These are phyloP conservation scores for Dione juno DNA, from an alignment of 2,888 invertebrate genomes.

Conservation along the genomic window DNA sequence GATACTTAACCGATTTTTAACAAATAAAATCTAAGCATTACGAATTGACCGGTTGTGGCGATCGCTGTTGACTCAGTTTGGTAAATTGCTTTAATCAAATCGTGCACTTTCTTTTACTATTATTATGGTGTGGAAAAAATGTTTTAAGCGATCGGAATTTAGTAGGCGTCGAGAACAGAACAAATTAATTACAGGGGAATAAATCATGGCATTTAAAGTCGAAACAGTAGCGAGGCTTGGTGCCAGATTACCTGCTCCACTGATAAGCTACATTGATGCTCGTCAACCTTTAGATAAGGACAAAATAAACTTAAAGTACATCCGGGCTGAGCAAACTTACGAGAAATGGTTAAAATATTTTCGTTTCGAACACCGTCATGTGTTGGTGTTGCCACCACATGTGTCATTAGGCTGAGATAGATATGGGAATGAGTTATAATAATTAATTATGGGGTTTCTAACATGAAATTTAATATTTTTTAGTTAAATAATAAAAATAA, in stretches of 20 bases:
- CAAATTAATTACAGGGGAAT: slow-evolving; percentile 25
- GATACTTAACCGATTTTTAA: slow-evolving; percentile 84
- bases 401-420: slow-evolving; percentile 39
- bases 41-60: slow-evolving; percentile 74
- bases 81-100: slow-evolving; percentile 63
- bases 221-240: slow-evolving; percentile 64
- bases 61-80: slow-evolving; percentile 68
- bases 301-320: slow-evolving; percentile 66
- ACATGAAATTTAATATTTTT: not conserved
- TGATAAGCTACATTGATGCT: slow-evolving; percentile 46
- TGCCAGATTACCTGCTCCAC: slow-evolving; percentile 52
- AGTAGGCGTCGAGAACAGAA: not conserved
- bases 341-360: slow-evolving; percentile 54
- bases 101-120: slow-evolving; percentile 32
- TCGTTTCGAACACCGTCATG: slow-evolving; percentile 56
- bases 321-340: slow-evolving; percentile 70
- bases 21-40: slow-evolving; percentile 84
- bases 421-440: slow-evolving; percentile 27
- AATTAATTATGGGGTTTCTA: slow-evolving; percentile 25
- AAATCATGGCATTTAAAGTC: slow-evolving; percentile 33
- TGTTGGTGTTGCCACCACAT: slow-evolving; percentile 54
- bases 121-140: slow-evolving; percentile 27
- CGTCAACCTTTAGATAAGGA: slow-evolving; percentile 63
- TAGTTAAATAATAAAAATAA: not conserved
- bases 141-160: slow-evolving; percentile 14